phyloP scores from a whole-genome alignment of 2,797 vertebrate species.

The Anguilla megastoma region DNA sequence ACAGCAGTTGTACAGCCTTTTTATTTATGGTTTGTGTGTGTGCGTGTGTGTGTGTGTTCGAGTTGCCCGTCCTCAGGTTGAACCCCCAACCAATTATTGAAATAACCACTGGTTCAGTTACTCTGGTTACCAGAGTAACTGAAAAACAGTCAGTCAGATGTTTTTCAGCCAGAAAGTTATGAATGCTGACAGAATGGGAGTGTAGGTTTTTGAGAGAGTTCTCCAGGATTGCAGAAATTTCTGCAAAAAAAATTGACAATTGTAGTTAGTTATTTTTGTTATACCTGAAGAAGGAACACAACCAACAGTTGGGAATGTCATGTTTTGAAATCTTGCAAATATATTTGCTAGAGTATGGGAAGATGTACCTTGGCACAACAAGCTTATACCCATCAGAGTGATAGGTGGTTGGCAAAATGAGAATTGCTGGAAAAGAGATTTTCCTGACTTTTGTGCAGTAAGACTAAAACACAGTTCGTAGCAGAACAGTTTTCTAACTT shows the following conservation, averaged over 20 bases:
- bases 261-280: neutral
- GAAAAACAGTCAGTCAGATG: neutral
- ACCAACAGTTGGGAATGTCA: neutral
- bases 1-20: neutral
- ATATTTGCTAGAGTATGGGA: neutral
- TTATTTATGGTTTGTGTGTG: neutral
- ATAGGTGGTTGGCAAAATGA: neutral
- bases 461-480: neutral
- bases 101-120: too few relatives aligned
- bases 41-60: neutral
- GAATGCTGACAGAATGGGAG: neutral
- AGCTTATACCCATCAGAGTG: neutral
- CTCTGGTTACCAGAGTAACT: neutral
- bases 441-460: neutral
- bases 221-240: neutral
- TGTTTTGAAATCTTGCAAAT: neutral
- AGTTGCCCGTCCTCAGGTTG: neutral
- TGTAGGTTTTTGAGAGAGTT: neutral
- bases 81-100: neutral
- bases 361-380: neutral
- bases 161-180: neutral
- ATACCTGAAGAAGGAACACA: neutral
- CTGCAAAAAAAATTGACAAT: neutral
- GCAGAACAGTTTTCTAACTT: neutral
- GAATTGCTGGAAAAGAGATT: neutral